Evolutionary conservation across 2,113 vertebrate species (phyloP).

Genomic region (Vombatus ursinus): DNA sequence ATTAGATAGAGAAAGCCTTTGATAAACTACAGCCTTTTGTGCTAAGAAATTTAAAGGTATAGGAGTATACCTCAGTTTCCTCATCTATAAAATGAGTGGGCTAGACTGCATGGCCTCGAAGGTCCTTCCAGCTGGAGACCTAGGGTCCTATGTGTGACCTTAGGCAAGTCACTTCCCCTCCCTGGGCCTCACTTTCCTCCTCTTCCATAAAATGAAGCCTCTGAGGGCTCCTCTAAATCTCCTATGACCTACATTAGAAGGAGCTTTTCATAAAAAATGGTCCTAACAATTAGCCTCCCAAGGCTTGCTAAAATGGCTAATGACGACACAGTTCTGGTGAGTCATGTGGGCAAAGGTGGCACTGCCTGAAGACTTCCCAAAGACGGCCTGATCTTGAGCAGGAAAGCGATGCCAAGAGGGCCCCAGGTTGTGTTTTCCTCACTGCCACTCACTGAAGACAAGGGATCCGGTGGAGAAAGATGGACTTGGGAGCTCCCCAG

Average conservation of each 20-base stretch:
- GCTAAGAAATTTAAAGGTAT: not conserved
- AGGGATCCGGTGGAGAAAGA: not conserved
- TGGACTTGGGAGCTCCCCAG: not conserved
- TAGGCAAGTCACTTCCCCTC: not conserved
- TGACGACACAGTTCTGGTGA: not conserved
- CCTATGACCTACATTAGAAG: not conserved
- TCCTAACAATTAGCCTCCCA: not conserved
- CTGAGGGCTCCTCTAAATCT: not conserved
- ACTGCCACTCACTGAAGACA: not conserved
- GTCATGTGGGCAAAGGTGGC: not conserved
- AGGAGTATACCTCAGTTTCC: not conserved
- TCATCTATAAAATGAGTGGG: not conserved
- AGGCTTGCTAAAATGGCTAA: not conserved
- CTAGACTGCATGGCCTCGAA: not conserved
- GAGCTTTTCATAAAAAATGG: not conserved
- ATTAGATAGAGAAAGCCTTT: not conserved
- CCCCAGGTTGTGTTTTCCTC: not conserved
- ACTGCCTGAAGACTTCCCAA: not conserved
- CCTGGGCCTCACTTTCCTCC: no score
- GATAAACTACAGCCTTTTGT: not conserved
- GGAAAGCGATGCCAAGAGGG: not conserved
- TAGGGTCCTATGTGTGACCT: not conserved
- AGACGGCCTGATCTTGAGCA: not conserved
- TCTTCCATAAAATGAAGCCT: no score
- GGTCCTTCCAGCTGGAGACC: not conserved